Base-by-base conservation (phyloP, 1,140 invertebrate species). In the Zaprionus gabonicus region DNA sequence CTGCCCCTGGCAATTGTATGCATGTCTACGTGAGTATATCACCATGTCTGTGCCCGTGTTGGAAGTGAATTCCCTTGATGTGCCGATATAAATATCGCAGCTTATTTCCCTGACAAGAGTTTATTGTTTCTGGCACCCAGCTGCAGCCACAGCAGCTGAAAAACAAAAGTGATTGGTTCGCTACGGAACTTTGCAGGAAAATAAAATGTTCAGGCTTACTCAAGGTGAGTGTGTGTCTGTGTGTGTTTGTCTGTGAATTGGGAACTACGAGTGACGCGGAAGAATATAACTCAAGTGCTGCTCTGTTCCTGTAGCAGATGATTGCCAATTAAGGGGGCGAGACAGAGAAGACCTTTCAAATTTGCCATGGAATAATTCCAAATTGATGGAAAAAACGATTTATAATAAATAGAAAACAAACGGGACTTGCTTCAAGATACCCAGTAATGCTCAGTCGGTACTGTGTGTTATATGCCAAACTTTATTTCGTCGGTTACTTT, bases 141-240 rank as follows among this genome's bases (percentile, higher is more conserved):
- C 53, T 65, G 63, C 51, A 56, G 36, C 41, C 20, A 13, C 38
- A n/a, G 13, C 23, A 25, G 23, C 23, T 56, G 63, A 10, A 38
- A 65, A 46, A n/a, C 41, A 58, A 27, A 67, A 57, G 25, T 57
- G 55, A 58, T 34, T 67, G 63, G 25, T 38, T 67, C 41, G 49
- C 27, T 55, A 4, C 17, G 49, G 9, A 65, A 55, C 25, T 38
- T 13, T 51, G 15, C 53, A 17, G 20, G 20, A 36, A 51, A 36
- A 17, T 9, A 0, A 27, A 38, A 23, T 44, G 3, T 5, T 41
- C 12, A 20, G 25, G 4, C 3, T 10, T n/a, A 13, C 5, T 6
- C 34, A 5, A 15, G 7, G 46, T 27, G 49, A 5, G 23, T 15
- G 46, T 27, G 49, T 55, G 53, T 31, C 0, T 55, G 23, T 28